phyloP scores from a whole-genome alignment of 2,797 vertebrate species.

The Tachyglossus aculeatus region DNA sequence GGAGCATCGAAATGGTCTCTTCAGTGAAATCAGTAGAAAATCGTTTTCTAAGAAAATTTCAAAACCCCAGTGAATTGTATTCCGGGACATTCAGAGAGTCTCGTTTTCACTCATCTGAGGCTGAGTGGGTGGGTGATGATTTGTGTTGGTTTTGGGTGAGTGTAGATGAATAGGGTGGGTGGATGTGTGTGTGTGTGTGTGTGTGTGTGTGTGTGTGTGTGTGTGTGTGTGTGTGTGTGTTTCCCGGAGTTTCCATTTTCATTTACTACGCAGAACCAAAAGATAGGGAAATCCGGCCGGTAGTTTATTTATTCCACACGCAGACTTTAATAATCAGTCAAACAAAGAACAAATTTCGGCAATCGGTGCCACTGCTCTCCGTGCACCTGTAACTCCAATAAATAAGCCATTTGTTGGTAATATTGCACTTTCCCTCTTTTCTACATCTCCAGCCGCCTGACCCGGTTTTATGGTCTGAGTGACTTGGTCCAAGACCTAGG shows the following conservation, averaged over 20 bases:
- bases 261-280: background rate
- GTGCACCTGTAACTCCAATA: conserved; percentile 71
- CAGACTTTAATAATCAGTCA: conserved; percentile 15
- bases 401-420: conserved; percentile 69
- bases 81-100: too few species aligned
- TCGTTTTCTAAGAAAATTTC: too few species aligned
- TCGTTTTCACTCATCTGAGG: conserved; percentile 5
- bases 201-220: background rate
- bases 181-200: background rate
- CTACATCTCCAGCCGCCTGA: conserved; percentile 67
- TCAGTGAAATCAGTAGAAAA: too few species aligned
- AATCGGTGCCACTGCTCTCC: conserved; percentile 34
- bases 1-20: too few species aligned
- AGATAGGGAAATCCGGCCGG: background rate
- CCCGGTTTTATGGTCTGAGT: conserved; percentile 71
- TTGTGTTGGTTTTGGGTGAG: background rate
- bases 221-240: background rate
- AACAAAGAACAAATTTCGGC: conserved; percentile 45
- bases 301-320: conserved; percentile 8
- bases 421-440: conserved; percentile 54
- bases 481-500: conserved; percentile 62
- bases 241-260: background rate
- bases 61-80: too few species aligned
- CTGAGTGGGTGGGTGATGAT: background rate
- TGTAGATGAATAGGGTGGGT: background rate